Conservation (phyloP, 2,888 invertebrate species). For the Antitype chi region DNA sequence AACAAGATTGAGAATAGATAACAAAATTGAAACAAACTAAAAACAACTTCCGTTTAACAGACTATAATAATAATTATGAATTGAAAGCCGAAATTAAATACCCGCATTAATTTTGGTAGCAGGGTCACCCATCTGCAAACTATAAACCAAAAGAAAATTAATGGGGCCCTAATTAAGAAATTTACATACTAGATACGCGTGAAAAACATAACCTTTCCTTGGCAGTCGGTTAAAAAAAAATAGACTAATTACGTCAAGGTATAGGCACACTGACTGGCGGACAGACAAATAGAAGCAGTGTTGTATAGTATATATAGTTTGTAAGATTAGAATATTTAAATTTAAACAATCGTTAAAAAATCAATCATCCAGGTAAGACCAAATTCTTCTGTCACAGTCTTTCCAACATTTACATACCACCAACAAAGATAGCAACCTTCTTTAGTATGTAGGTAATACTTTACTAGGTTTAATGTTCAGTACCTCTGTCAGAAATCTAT, state of each 20-base stretch:
- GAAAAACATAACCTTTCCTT: too few relatives aligned
- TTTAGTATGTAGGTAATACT: slow-evolving; percentile 6
- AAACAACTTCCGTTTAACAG: too few relatives aligned
- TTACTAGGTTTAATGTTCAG: slow-evolving; percentile 23
- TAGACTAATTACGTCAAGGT: not conserved
- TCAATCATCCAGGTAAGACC: not conserved
- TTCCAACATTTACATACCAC: slow-evolving; percentile 15
- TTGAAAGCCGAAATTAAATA: too few relatives aligned
- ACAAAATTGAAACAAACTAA: too few relatives aligned
- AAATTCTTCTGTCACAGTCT: not conserved
- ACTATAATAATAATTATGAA: too few relatives aligned
- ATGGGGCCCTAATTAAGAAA: too few relatives aligned
- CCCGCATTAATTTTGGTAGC: too few relatives aligned
- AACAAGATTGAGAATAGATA: too few relatives aligned
- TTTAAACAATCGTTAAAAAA: not conserved
- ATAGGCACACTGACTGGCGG: not conserved
- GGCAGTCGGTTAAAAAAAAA: too few relatives aligned
- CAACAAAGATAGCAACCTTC: slow-evolving; percentile 8
- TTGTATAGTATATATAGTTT: not conserved
- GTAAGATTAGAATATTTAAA: not conserved
- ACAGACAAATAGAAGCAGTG: not conserved
- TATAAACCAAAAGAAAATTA: too few relatives aligned
- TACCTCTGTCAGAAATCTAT: slow-evolving; percentile 40
- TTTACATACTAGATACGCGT: too few relatives aligned
- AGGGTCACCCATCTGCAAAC: too few relatives aligned